phyloP scores from a whole-genome alignment of 2,113 vertebrate genomes.

The Micronisus gabar region DNA sequence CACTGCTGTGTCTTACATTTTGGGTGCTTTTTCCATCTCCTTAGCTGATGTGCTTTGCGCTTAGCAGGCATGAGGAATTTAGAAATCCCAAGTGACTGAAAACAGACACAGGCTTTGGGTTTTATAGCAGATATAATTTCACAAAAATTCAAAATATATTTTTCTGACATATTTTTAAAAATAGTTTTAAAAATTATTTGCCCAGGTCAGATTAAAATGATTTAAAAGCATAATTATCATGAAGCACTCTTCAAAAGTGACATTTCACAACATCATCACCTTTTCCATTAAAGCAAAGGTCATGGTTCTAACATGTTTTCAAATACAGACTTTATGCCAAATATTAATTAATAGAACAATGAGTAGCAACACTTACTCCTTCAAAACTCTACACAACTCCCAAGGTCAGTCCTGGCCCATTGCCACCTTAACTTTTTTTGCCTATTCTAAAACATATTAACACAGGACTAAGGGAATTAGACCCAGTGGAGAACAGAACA shows the following conservation, averaged over 20 bases:
- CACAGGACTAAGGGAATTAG: not conserved
- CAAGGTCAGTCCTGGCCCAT: not conserved
- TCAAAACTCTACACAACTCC: not conserved
- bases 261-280: not conserved
- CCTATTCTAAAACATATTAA: not conserved
- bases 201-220: not conserved
- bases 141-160: not conserved
- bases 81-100: not conserved
- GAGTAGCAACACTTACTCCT: not conserved
- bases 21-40: not conserved
- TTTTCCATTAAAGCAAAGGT: not conserved
- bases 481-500: not conserved
- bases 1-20: not conserved
- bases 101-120: not conserved
- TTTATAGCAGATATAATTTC: slow-evolving; percentile 20
- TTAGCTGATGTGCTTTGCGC: too few relatives aligned
- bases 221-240: not conserved
- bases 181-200: not conserved
- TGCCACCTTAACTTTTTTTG: not conserved
- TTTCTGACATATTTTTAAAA: not conserved
- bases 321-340: not conserved
- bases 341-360: not conserved
- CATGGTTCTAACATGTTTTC: not conserved
- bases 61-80: not conserved
- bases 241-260: not conserved